phyloP scores from a whole-genome alignment of 2,113 vertebrate species.

The Malurus alboscapulatus region DNA sequence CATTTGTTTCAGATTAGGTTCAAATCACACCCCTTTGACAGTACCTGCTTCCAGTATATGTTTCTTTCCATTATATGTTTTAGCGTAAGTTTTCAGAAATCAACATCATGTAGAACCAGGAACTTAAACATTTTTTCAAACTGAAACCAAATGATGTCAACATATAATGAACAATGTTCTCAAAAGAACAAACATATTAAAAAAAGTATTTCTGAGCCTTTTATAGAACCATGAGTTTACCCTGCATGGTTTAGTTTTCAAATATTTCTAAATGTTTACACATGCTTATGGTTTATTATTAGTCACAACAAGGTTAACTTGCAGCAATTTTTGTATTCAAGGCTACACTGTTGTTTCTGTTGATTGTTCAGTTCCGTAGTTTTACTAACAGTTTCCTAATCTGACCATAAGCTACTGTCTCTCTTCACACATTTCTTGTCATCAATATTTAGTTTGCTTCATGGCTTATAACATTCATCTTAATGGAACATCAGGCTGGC shows the following conservation, averaged over 20 bases:
- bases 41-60: neutral
- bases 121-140: neutral
- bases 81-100: neutral
- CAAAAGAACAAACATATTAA: neutral
- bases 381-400: slow-evolving; percentile 17
- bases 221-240: neutral
- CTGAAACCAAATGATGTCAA: neutral
- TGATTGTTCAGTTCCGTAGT: neutral
- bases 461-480: slow-evolving; percentile 6
- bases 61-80: neutral
- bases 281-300: neutral
- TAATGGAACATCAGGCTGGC: slow-evolving; percentile 37
- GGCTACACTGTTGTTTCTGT: neutral
- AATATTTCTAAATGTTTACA: neutral
- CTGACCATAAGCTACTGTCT: slow-evolving; percentile 2
- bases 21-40: neutral
- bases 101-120: neutral
- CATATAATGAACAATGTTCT: neutral
- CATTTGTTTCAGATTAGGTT: neutral
- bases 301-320: neutral
- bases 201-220: neutral
- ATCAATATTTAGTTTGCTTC: slow-evolving; percentile 40
- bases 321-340: neutral
- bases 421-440: slow-evolving; percentile 33
- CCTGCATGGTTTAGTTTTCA: neutral